Evolutionary conservation across 1,140 invertebrate species (phyloP), one percentile per base, ranked within the genome.

Genomic region (Nasonia giraulti): DNA sequence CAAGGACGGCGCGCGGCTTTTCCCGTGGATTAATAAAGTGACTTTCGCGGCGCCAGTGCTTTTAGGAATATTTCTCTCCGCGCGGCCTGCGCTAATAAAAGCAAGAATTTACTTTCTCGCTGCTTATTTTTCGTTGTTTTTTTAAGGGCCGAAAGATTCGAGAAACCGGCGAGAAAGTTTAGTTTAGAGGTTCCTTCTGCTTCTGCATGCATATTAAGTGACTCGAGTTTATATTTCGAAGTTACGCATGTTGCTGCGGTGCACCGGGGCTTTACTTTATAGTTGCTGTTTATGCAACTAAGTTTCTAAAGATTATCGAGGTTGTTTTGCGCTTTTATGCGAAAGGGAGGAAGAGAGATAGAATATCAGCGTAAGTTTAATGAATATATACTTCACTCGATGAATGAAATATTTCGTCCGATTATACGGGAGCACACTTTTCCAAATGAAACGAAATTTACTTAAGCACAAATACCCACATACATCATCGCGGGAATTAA

Each of bases 271-370:
- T 62, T 62, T 62, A 62, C 55, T 62, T 62, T 44, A 44, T 44
- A 62, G 17, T 20, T n/a, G 55, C 20, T 62, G 55, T n/a, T 62
- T 62, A 62, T 62, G 55, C 55, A 20, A n/a, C 55, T n/a, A 62
- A 62, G 55, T 62, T 62, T 62, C 55, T 62, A 62, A 62, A 62
- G 55, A 62, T 62, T 62, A 62, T 62, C 55, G 55, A 62, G 55
- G 2, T 62, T 62, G 17, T 62, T 62, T 44, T 50, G 17, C 20
- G 55, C 55, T 20, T n/a, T 62, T 62, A 20, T 62, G 17, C 4
- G 55, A 62, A 62, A 62, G 55, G 0, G 40, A n/a, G 55, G 27
- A 27, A 62, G n/a, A 62, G 55, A 1, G 40, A n/a, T 14, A n/a
- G 17, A n/a, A 62, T n/a, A n/a, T 62, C 55, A 62, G 7, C 14